These are phyloP conservation scores for Eudasyphora cyanicolor DNA, from an alignment of 2,888 invertebrate genomes.

Conservation along the genomic window DNA sequence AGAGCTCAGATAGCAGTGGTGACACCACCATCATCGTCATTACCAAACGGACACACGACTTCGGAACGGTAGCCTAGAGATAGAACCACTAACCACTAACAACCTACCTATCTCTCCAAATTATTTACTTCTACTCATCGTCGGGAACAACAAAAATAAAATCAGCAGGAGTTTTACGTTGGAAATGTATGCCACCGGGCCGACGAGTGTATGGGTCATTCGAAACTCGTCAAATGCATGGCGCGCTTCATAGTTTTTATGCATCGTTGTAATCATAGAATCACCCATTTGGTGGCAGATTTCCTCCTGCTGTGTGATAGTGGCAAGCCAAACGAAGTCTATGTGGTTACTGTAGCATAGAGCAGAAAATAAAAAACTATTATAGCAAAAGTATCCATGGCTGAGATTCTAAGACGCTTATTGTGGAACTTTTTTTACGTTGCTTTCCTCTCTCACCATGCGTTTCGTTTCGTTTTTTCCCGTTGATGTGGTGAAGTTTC, in stretches of 20 bases:
- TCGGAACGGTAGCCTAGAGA: not conserved
- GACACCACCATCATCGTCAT: slow-evolving; percentile 39
- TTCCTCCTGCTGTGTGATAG: slow-evolving; percentile 16
- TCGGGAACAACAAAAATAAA: not conserved
- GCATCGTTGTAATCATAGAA: slow-evolving; percentile 24
- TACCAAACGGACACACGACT: not conserved
- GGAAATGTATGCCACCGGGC: slow-evolving; percentile 7
- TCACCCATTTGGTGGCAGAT: slow-evolving; percentile 23
- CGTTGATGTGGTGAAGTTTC: slow-evolving; percentile 12
- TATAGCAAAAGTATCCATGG: slow-evolving; percentile 33
- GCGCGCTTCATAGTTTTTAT: not conserved
- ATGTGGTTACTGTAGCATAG: slow-evolving; percentile 39
- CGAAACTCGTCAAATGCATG: not conserved
- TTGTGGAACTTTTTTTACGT: slow-evolving; percentile 38
- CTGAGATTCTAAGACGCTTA: slow-evolving; percentile 59
- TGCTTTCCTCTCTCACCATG: slow-evolving; percentile 17
- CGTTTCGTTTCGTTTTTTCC: no score
- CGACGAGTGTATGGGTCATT: slow-evolving; percentile 33
- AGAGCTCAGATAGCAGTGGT: slow-evolving; percentile 21
- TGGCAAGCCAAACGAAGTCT: slow-evolving; percentile 43
- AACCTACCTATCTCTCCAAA: not conserved
- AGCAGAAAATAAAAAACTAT: slow-evolving; percentile 34
- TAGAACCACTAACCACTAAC: not conserved
- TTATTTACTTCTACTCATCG: not conserved
- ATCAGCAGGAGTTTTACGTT: slow-evolving; percentile 4